A percentile compares a stretch with the other conserved stretches of the same genome.
Evolutionary conservation across 2,888 invertebrate genomes (phyloP).

Genomic region (Kuschelorhynchus macadamiae): DNA sequence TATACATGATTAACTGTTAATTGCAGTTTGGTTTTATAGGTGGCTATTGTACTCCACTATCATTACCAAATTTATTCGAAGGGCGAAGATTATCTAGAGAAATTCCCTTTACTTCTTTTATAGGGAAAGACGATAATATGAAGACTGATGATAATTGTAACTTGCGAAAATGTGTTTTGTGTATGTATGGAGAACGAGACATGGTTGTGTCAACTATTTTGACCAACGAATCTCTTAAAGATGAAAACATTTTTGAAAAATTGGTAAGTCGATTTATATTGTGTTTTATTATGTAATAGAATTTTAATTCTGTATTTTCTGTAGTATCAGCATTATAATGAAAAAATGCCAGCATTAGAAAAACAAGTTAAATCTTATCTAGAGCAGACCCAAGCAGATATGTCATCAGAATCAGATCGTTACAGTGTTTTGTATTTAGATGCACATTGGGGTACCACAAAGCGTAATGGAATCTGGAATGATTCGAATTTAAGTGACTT

Average conservation of each 20-base stretch:
- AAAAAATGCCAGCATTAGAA: constrained; percentile 74
- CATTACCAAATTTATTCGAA: constrained; percentile 79
- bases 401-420: constrained; percentile 70
- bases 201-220: constrained; percentile 82
- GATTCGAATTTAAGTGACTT: constrained; percentile 82
- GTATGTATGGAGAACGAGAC: constrained; percentile 85
- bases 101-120: not conserved
- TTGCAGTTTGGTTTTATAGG: constrained; percentile 64
- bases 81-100: constrained; percentile 63
- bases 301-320: constrained; percentile 52
- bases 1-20: too few relatives aligned
- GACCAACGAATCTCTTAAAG: constrained; percentile 77
- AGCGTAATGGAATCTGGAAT: constrained; percentile 86
- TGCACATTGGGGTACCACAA: constrained; percentile 85
- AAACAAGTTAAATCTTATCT: constrained; percentile 74
- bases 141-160: constrained; percentile 57
- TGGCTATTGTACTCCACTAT: constrained; percentile 83
- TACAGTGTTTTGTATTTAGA: constrained; percentile 87
- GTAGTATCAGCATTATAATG: constrained; percentile 84
- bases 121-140: constrained; percentile 15
- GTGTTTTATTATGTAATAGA: not conserved
- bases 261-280: constrained; percentile 73
- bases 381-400: constrained; percentile 70
- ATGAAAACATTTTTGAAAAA: too few relatives aligned
- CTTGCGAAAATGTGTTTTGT: constrained; percentile 75